A percentile compares a stretch with the other conserved stretches of the same genome.
These are phyloP conservation scores for Agelas oroides DNA, from an alignment of 37 sponge, comb jelly and placozoan genomes.

Conservation along the genomic window DNA sequence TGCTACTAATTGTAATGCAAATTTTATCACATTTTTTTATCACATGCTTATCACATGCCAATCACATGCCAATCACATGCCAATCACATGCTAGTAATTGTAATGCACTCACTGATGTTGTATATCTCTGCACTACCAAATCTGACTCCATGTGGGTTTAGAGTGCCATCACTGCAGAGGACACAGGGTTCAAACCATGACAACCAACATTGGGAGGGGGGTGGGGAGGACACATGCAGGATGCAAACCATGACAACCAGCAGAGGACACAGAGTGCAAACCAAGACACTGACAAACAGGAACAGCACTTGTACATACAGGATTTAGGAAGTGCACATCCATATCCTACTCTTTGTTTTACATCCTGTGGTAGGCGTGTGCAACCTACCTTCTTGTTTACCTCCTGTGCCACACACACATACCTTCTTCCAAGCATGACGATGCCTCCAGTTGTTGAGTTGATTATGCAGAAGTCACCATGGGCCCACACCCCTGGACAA, in stretches of 20 bases:
- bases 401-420: no score
- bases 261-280: conserved; percentile 1
- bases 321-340: no score
- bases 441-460: conserved; percentile 91
- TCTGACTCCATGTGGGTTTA: conserved; percentile 95
- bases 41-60: no score
- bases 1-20: no score
- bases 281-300: no score
- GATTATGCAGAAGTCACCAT: conserved; percentile 93
- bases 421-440: conserved; percentile 96
- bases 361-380: no score
- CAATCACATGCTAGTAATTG: background rate
- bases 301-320: no score
- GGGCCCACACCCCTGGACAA: conserved; percentile 97
- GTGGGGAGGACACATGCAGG: background rate
- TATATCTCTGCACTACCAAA: conserved; percentile 99
- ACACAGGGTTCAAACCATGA: background rate
- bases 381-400: no score
- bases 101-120: conserved; percentile 76
- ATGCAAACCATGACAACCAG: background rate
- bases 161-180: conserved; percentile 89
- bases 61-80: no score
- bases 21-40: no score
- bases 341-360: no score
- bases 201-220: no score